Conservation (phyloP, 2,113 vertebrate genomes). For the Gobiocypris rarus region DNA sequence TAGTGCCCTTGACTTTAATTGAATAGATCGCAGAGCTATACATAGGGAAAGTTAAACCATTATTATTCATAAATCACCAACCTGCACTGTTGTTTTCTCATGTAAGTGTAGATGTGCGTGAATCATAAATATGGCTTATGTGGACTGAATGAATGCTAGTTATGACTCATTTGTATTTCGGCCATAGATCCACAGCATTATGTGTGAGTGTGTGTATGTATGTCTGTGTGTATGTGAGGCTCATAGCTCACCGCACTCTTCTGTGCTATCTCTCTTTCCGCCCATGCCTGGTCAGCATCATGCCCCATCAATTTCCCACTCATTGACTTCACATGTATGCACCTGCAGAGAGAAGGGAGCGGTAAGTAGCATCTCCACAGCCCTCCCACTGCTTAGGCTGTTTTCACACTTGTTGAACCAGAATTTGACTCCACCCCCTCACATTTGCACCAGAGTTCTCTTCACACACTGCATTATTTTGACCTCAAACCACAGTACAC, state of each 20-base stretch:
- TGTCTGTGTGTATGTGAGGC: constrained; percentile 64
- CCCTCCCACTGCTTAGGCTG: constrained; percentile 43
- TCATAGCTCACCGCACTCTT: constrained; percentile 86
- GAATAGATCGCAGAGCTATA: constrained; percentile 36
- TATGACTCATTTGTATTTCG: background rate
- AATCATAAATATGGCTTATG: background rate
- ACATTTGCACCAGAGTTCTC: background rate
- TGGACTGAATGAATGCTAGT: background rate
- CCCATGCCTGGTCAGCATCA: constrained; percentile 80
- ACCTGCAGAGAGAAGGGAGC: constrained; percentile 94
- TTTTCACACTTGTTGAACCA: background rate
- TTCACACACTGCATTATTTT: background rate
- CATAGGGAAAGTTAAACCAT: background rate
- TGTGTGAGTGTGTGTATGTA: constrained; percentile 49
- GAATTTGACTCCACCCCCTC: background rate
- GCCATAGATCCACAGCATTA: constrained; percentile 48
- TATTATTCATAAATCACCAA: background rate
- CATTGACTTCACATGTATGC: constrained; percentile 99
- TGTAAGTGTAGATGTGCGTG: background rate
- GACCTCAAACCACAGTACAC: too few relatives aligned
- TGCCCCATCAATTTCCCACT: constrained; percentile 92
- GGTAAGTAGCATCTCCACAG: constrained; percentile 84
- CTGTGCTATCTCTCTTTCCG: constrained; percentile 80
- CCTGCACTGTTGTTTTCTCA: background rate
- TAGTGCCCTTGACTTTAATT: constrained; percentile 26